A percentile compares a stretch with the other conserved stretches of the same genome.
These are phyloP conservation scores for Lepeophtheirus nordmannii DNA, from an alignment of 2,888 invertebrate species.

Conservation along the genomic window DNA sequence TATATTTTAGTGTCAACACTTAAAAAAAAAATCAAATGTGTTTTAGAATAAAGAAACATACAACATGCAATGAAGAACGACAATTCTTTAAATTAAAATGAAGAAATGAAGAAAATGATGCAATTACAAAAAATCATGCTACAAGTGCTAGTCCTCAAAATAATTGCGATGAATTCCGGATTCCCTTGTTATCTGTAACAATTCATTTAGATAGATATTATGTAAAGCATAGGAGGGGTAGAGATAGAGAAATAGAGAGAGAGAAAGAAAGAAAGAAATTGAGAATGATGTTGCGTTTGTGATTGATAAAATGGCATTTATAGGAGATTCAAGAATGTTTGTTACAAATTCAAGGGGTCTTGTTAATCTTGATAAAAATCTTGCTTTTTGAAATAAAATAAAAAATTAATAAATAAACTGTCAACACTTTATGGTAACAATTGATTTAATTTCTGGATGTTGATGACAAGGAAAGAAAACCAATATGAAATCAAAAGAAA, in stretches of 20 bases:
- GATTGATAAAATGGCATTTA: neutral
- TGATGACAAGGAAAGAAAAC: neutral
- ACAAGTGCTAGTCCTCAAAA: no score
- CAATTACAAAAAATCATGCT: neutral
- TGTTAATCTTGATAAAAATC: conserved; percentile 9
- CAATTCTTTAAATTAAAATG: no score
- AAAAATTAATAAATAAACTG: neutral
- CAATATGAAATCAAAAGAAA: neutral
- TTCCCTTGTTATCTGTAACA: conserved; percentile 8
- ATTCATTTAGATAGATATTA: neutral
- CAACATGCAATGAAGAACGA: no score
- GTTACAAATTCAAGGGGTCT: conserved; percentile 9
- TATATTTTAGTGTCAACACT: no score
- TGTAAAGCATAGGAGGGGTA: neutral
- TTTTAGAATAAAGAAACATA: no score
- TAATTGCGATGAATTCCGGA: neutral
- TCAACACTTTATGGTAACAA: neutral
- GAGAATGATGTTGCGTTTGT: neutral
- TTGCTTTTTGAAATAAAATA: neutral
- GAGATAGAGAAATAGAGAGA: neutral
- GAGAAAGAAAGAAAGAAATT: neutral
- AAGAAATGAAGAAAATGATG: neutral
- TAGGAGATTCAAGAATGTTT: neutral
- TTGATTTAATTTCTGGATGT: neutral
- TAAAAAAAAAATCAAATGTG: no score